Conservation (phyloP, 2,797 vertebrate species). For the Hoplostethus mediterraneus region DNA sequence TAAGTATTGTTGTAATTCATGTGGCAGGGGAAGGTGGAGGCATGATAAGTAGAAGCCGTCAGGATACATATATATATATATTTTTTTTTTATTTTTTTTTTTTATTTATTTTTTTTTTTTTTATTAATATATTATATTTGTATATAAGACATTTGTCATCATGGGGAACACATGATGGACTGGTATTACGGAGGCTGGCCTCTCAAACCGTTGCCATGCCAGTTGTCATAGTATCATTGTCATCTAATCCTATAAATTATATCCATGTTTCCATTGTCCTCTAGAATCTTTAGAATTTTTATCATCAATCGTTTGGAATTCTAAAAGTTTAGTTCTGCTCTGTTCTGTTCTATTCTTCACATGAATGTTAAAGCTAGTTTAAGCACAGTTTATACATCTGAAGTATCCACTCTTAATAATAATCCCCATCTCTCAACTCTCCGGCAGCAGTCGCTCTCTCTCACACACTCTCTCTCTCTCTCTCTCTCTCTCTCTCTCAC, state of each 20-base stretch:
- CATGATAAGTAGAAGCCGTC: constrained; percentile 23
- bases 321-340: not conserved
- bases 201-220: no score
- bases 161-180: constrained; percentile 6
- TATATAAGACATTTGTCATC: constrained; percentile 13
- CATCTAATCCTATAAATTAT: no score
- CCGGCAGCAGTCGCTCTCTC: constrained; percentile 13
- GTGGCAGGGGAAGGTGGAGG: not conserved
- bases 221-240: no score
- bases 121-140: no score
- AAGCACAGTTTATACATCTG: constrained; percentile 59
- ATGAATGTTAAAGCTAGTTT: constrained; percentile 36
- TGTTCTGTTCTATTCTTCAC: constrained; percentile 28
- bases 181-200: not conserved
- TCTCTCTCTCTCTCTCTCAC: not conserved
- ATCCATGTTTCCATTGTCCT: no score
- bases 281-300: no score
- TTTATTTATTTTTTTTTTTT: no score
- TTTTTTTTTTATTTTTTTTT: no score
- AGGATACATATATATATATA: constrained; percentile 32
- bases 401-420: constrained; percentile 63
- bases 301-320: not conserved
- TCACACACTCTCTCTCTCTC: no score
- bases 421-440: constrained; percentile 48
- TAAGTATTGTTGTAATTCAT: constrained; percentile 52